These are phyloP conservation scores for Dascillus cervinus DNA, from an alignment of 2,888 invertebrate genomes.

Conservation along the genomic window DNA sequence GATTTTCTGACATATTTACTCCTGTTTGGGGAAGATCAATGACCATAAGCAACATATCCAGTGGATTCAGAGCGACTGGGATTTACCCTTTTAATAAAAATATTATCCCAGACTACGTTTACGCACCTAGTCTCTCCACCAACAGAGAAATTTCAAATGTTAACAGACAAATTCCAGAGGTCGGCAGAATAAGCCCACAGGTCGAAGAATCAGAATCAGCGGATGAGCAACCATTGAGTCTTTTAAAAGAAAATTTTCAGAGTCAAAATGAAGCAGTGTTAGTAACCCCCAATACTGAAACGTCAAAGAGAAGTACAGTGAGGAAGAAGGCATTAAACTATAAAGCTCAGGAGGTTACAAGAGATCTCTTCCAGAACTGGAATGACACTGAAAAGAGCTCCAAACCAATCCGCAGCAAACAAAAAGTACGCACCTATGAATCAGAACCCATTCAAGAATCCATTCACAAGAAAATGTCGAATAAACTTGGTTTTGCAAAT, in stretches of 20 bases:
- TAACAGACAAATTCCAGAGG: constrained; percentile 1
- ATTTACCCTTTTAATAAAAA: constrained; percentile 24
- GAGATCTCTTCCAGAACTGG: constrained; percentile 2
- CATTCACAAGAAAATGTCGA: constrained; percentile 1
- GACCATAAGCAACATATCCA: constrained; percentile 20
- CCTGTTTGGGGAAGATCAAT: constrained; percentile 23
- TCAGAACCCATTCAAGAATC: neutral
- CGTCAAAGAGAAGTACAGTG: constrained; percentile 3
- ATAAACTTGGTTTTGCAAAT: too few species aligned
- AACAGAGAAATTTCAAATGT: neutral
- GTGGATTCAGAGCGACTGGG: constrained; percentile 23
- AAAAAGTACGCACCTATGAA: constrained; percentile 3
- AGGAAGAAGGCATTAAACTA: constrained; percentile 6
- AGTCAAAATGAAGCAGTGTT: neutral
- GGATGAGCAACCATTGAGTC: neutral
- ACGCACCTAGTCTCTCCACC: neutral
- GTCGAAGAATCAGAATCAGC: too few species aligned
- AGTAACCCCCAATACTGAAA: neutral
- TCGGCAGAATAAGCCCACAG: too few species aligned
- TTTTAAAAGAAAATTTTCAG: neutral
- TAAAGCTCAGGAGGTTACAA: constrained; percentile 2
- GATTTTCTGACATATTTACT: constrained; percentile 23
- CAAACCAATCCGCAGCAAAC: constrained; percentile 2
- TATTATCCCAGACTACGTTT: constrained; percentile 14
- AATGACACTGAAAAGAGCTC: neutral